Evolutionary conservation across 2,113 vertebrate genomes (phyloP).

Genomic region (Redunca redunca): DNA sequence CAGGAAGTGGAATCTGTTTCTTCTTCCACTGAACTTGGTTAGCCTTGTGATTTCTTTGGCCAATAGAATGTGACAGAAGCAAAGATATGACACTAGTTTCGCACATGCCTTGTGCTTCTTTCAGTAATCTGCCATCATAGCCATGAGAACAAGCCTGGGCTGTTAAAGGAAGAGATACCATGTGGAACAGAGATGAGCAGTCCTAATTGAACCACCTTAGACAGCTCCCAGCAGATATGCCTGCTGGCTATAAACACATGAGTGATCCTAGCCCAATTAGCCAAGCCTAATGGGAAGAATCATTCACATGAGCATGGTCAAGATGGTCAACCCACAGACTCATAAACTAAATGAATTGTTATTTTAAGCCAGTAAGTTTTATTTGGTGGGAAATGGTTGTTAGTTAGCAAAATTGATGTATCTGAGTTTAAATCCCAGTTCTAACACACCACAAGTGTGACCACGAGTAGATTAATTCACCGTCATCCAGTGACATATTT

Average conservation of each 20-base stretch:
- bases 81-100: background rate
- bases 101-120: background rate
- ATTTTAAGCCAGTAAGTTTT: background rate
- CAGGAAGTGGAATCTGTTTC: background rate
- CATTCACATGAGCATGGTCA: background rate
- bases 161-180: background rate
- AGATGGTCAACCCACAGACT: background rate
- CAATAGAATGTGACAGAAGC: background rate
- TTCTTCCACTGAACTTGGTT: background rate
- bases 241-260: background rate
- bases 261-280: rapidly evolving
- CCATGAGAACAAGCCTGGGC: background rate
- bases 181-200: background rate
- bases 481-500: background rate
- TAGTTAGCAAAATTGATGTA: background rate
- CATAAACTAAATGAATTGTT: background rate
- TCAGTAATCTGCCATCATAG: background rate
- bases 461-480: background rate
- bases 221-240: too few species aligned
- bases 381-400: background rate
- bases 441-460: background rate
- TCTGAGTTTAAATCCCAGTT: background rate
- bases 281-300: background rate
- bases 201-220: background rate
- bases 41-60: background rate